phyloP scores from a whole-genome alignment of 2,888 invertebrate genomes.

The Proisotoma minuta region DNA sequence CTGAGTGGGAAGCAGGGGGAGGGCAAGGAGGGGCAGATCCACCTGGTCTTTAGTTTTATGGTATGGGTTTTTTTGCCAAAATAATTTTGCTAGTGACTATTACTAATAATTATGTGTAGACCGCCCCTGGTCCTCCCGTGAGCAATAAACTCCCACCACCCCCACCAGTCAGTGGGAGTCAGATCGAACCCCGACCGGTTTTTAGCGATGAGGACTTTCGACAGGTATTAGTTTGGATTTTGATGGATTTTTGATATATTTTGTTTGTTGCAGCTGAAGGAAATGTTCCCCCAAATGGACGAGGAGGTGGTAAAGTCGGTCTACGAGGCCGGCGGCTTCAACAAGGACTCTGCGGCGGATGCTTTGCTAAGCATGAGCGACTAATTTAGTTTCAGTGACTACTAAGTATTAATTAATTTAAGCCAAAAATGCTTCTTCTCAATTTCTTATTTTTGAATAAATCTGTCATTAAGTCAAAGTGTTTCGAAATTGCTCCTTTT shows the following conservation, averaged over 20 bases:
- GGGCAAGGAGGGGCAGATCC: conserved; percentile 86
- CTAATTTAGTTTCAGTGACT: conserved; percentile 50
- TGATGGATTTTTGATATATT: conserved; percentile 35
- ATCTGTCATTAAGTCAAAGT: too few species aligned
- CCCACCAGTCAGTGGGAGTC: conserved; percentile 30
- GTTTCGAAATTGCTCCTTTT: too few species aligned
- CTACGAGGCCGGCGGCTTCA: conserved; percentile 79
- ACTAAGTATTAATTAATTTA: too few species aligned
- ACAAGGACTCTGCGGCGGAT: conserved; percentile 86
- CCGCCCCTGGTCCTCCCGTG: too few species aligned
- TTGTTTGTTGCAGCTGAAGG: conserved; percentile 65
- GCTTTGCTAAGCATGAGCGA: conserved; percentile 79
- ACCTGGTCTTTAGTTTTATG: conserved; percentile 73
- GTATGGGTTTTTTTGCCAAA: conserved; percentile 45
- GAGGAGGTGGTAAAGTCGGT: conserved; percentile 87
- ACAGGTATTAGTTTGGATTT: conserved; percentile 54
- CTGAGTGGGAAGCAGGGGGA: conserved; percentile 93
- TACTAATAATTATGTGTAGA: too few species aligned
- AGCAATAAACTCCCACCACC: conserved; percentile 19
- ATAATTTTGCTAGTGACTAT: too few species aligned
- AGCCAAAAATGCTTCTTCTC: too few species aligned
- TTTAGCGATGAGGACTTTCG: conserved; percentile 59
- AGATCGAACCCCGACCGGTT: conserved; percentile 32
- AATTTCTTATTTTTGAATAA: too few species aligned
- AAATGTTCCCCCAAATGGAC: conserved; percentile 95